phyloP scores from a whole-genome alignment of 2,797 vertebrate genomes.

The Coendou prehensilis region DNA sequence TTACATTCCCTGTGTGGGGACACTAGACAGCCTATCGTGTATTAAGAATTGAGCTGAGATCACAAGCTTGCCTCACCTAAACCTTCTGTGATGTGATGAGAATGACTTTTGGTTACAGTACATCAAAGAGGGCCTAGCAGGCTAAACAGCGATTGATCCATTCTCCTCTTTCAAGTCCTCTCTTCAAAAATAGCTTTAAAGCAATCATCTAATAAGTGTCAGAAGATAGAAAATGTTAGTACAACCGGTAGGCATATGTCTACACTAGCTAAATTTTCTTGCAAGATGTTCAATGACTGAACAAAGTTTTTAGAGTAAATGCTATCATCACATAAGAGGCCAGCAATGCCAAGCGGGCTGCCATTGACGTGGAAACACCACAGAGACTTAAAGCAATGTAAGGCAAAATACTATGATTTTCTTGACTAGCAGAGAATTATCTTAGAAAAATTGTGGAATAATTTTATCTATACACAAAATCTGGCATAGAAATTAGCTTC shows the following conservation, averaged over 20 bases:
- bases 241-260: constrained; percentile 75
- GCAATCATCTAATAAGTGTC: constrained; percentile 85
- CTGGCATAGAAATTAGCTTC: neutral
- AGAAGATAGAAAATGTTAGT: constrained; percentile 82
- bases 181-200: constrained; percentile 87
- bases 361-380: constrained; percentile 37
- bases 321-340: constrained; percentile 68
- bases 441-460: constrained; percentile 31
- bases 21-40: constrained; percentile 70
- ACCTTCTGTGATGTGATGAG: constrained; percentile 78
- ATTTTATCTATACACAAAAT: constrained; percentile 53
- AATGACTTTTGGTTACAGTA: constrained; percentile 77
- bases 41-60: constrained; percentile 84
- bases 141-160: constrained; percentile 77
- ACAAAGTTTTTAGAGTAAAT: constrained; percentile 78
- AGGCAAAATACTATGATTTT: constrained; percentile 58
- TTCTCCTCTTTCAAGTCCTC: constrained; percentile 81
- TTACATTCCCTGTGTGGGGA: constrained; percentile 78
- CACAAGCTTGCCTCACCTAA: constrained; percentile 72
- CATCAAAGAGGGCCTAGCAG: constrained; percentile 80
- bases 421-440: constrained; percentile 28
- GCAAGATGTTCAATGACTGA: constrained; percentile 79
- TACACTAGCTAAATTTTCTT: constrained; percentile 80
- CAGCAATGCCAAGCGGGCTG: constrained; percentile 64
- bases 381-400: constrained; percentile 52